Base-by-base conservation (phyloP, 2,797 vertebrate genomes). In the Columba guinea region DNA sequence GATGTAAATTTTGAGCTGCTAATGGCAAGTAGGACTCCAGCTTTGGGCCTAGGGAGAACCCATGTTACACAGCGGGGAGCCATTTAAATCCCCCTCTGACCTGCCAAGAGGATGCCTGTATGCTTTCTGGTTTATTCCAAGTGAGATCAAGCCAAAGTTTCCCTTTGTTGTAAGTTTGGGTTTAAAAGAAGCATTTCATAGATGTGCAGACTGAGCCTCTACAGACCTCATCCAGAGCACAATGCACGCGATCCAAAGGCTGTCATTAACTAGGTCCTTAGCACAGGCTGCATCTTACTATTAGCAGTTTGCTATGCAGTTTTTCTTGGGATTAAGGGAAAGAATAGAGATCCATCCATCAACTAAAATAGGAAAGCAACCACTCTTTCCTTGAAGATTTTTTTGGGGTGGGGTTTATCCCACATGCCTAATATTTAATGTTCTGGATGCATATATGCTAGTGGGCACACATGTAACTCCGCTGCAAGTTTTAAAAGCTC, bases 401-500 rank as follows among this genome's bases (percentile, higher is more conserved):
- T 52, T 53, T 35, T 46, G 44, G n/a, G 60, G 32, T 68, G 17
- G 32, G 30, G 17, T 73, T 95, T 76, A 24, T 68, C 76, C 19
- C 41, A 7, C 56, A 23, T 11, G 32, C n/a, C 10, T 37, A 67
- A 15, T 69, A 23, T 37, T 90, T 62, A 28, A 65, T 94, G 64
- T 80, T 75, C 53, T 24, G 24, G 34, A 34, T 76, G 24, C 71
- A 15, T 60, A 12, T 19, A 27, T 56, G n/a, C 68, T 4, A 89
- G 74, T 41, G 52, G 48, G 84, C 59, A 86, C 39, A 70, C 4
- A 1, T 34, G 65, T 53, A 92, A 90, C 70, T 79, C 79, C 0
- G 0, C 2, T 78, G 55, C 87, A 87, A 93, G 80, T 96, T 93
- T 92, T 93, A 71, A 89, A 92, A 86, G 71, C 84, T 90, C 65